Conservation (phyloP, 2,888 invertebrate genomes). For the Ceraclea dissimilis region DNA sequence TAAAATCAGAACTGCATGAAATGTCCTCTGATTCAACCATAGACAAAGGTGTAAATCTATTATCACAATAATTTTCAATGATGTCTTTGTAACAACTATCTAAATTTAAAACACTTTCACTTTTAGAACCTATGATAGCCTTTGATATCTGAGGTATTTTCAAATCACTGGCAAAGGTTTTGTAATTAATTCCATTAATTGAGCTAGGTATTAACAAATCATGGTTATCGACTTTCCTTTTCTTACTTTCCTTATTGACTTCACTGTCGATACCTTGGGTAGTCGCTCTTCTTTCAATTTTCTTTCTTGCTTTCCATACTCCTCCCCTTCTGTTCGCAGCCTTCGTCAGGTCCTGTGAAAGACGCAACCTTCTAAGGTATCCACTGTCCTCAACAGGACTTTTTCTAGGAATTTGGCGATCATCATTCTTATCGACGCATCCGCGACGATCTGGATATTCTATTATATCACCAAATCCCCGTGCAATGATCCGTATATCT, state of each 20-base stretch:
- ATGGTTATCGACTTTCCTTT: background rate
- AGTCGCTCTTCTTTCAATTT: conserved; percentile 16
- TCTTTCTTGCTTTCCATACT: conserved; percentile 20
- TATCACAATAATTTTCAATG: background rate
- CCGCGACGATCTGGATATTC: conserved; percentile 15
- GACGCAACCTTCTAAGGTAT: conserved; percentile 4
- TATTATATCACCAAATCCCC: conserved; percentile 24
- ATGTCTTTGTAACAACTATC: background rate
- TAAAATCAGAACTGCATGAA: background rate
- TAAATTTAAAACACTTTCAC: background rate
- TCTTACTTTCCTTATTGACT: background rate
- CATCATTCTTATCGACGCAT: conserved; percentile 11
- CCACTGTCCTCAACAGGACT: background rate
- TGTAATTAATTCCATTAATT: background rate
- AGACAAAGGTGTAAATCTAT: background rate
- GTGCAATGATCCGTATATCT: conserved; percentile 21
- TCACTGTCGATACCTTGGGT: conserved; percentile 7
- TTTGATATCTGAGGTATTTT: background rate
- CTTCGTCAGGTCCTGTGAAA: conserved; percentile 23
- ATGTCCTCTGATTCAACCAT: background rate
- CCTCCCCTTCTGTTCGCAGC: conserved; percentile 19
- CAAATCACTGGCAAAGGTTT: background rate
- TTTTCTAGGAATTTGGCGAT: background rate
- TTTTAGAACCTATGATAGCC: background rate
- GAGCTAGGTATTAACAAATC: background rate